Conservation (phyloP, 2,113 vertebrate species). For the Anhinga anhinga region DNA sequence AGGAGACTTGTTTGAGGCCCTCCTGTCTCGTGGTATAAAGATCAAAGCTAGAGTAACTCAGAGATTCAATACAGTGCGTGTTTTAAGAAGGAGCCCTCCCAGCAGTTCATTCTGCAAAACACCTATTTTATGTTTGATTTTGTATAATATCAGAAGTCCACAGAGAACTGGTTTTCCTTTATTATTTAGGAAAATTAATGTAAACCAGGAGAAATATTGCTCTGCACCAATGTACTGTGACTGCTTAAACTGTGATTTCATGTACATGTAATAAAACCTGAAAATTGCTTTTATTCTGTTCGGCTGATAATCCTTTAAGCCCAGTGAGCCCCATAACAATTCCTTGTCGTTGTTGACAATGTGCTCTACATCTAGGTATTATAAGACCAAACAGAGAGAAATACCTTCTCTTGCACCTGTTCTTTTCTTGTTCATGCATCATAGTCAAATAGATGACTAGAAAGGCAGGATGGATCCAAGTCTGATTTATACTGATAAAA, state of each 20-base stretch:
- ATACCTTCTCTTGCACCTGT: not conserved
- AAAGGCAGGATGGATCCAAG: not conserved
- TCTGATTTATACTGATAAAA: not conserved
- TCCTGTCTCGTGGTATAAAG: not conserved
- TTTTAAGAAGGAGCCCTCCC: not conserved
- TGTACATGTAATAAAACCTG: not conserved
- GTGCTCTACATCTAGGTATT: not conserved
- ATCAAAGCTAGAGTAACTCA: not conserved
- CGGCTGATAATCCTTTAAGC: constrained; percentile 9
- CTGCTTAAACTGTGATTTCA: not conserved
- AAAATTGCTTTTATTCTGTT: constrained; percentile 10
- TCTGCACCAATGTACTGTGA: not conserved
- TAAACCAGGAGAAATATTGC: not conserved
- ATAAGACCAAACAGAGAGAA: not conserved
- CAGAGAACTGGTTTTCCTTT: not conserved
- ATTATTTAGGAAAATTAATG: not conserved
- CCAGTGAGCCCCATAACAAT: not conserved
- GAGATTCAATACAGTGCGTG: not conserved
- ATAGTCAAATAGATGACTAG: not conserved
- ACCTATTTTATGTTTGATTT: not conserved
- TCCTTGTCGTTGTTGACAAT: not conserved
- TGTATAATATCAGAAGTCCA: not conserved
- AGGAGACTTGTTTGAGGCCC: not conserved
- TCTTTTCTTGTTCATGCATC: not conserved
- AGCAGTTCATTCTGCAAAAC: not conserved